These are phyloP conservation scores for Baronia brevicornis DNA, from an alignment of 2,888 invertebrate species.

Conservation along the genomic window DNA sequence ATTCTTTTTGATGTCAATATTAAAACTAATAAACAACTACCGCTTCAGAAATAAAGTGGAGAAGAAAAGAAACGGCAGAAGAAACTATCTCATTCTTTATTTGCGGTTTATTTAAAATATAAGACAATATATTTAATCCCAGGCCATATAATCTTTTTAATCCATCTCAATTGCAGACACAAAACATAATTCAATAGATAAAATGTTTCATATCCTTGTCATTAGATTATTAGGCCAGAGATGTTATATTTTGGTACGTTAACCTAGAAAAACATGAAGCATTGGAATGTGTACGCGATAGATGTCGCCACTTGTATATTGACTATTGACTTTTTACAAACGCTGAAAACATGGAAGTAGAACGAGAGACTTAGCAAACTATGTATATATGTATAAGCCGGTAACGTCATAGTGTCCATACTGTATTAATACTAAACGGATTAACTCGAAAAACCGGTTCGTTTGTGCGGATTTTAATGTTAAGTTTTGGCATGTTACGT, in stretches of 20 bases:
- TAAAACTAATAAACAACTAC: too few species aligned
- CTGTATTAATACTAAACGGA: too few species aligned
- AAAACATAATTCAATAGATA: constrained; percentile 8
- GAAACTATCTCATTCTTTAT: too few species aligned
- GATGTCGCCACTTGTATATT: constrained; percentile 41
- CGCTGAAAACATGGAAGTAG: constrained; percentile 21
- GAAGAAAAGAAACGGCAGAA: too few species aligned
- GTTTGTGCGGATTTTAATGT: too few species aligned
- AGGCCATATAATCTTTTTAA: too few species aligned
- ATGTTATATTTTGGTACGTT: constrained; percentile 27
- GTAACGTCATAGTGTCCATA: background rate
- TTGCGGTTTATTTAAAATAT: too few species aligned
- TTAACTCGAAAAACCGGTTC: too few species aligned
- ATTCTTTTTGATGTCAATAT: too few species aligned
- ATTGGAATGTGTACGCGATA: constrained; percentile 26
- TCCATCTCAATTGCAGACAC: background rate
- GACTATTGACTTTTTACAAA: constrained; percentile 32
- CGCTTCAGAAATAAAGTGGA: too few species aligned
- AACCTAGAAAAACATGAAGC: constrained; percentile 35
- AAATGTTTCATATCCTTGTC: constrained; percentile 1
- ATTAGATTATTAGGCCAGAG: constrained; percentile 12
- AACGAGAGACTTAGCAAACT: constrained; percentile 20
- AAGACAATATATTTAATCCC: too few species aligned
- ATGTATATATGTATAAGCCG: constrained; percentile 19
- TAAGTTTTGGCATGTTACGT: too few species aligned